phyloP scores from a whole-genome alignment of 2,113 vertebrate genomes.

The Lagopus muta region DNA sequence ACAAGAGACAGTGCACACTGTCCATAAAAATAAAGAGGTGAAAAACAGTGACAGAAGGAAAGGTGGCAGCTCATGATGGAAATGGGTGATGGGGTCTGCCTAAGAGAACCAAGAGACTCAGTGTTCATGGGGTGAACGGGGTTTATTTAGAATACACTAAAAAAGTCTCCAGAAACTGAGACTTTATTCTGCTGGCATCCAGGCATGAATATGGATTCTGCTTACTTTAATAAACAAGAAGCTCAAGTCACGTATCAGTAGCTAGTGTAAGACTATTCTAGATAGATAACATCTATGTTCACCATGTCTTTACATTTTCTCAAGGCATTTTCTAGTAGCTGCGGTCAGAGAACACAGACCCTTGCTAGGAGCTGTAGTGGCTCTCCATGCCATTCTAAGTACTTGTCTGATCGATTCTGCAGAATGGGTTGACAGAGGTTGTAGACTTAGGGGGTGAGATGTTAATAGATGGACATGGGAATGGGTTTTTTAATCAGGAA shows the following conservation, averaged over 20 bases:
- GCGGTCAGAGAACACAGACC: not conserved
- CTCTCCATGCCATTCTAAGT: not conserved
- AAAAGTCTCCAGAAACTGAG: not conserved
- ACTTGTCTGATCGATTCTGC: not conserved
- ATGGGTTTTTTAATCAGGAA: not conserved
- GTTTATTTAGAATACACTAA: not conserved
- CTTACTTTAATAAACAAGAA: not conserved
- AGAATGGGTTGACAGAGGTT: not conserved
- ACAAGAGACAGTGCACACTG: not conserved
- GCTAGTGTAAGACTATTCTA: not conserved
- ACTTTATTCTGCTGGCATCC: not conserved
- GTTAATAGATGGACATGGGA: not conserved
- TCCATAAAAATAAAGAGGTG: not conserved
- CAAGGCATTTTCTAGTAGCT: not conserved
- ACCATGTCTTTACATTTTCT: not conserved
- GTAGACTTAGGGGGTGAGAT: not conserved
- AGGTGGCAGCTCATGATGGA: rapidly evolving
- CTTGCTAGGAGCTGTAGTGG: not conserved
- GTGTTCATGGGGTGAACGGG: rapidly evolving
- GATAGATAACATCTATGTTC: not conserved
- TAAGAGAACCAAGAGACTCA: rapidly evolving
- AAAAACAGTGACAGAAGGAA: not conserved
- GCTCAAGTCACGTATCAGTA: not conserved
- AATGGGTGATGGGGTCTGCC: not conserved
- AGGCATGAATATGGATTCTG: not conserved